phyloP scores from a whole-genome alignment of 2,113 vertebrate genomes.

The Zosterops lateralis region DNA sequence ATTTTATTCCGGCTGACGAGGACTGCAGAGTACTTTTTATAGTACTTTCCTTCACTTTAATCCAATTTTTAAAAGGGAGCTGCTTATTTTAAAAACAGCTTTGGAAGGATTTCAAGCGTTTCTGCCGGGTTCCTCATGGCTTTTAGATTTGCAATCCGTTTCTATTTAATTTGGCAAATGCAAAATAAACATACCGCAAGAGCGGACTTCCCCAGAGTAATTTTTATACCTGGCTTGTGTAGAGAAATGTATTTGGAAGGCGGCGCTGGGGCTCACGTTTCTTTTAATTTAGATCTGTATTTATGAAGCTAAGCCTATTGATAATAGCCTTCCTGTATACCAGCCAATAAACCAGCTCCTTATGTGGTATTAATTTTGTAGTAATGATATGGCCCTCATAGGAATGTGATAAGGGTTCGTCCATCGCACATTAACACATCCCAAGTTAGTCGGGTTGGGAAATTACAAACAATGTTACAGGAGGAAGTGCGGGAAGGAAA shows the following conservation, averaged over 20 bases:
- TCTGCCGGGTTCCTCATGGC: background rate
- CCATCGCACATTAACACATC: constrained; percentile 51
- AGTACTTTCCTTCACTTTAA: background rate
- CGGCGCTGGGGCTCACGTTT: constrained; percentile 18
- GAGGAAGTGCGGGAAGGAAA: background rate
- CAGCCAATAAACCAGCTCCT: constrained; percentile 54
- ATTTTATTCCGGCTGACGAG: background rate
- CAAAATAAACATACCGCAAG: constrained; percentile 53
- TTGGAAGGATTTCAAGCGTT: constrained; percentile 33
- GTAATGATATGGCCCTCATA: constrained; percentile 44
- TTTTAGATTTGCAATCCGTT: constrained; percentile 48
- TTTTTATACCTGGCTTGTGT: constrained; percentile 41
- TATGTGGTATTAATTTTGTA: constrained; percentile 60
- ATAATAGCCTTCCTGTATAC: constrained; percentile 53
- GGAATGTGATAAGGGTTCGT: constrained; percentile 62
- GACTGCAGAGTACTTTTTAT: background rate
- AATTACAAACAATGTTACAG: background rate
- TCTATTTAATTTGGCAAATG: constrained; percentile 61
- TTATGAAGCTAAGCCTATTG: constrained; percentile 61
- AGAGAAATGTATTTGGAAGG: constrained; percentile 46
- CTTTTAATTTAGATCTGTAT: constrained; percentile 60
- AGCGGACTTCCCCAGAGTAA: constrained; percentile 40
- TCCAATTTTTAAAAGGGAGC: background rate
- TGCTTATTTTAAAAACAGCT: constrained; percentile 43
- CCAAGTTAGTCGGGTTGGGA: background rate